These are phyloP conservation scores for Drosophila flavopinicola DNA, from an alignment of 2,888 invertebrate genomes.

Conservation along the genomic window DNA sequence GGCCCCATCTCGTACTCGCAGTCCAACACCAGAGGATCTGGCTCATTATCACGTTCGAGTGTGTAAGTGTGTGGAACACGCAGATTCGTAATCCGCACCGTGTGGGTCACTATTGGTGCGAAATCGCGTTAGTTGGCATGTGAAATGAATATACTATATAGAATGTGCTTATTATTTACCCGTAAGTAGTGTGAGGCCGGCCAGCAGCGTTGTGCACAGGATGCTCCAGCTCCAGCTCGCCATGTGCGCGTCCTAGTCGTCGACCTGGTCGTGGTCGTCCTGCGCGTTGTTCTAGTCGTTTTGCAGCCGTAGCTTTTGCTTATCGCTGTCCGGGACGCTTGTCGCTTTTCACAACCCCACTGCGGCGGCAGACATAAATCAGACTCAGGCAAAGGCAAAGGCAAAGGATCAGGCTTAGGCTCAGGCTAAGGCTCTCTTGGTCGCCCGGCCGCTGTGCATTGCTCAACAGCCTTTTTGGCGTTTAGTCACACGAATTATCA, in stretches of 20 bases:
- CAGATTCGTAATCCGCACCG: conserved; percentile 84
- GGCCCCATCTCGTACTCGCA: conserved; percentile 84
- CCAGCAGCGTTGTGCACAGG: conserved; percentile 75
- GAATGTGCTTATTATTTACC: conserved; percentile 56
- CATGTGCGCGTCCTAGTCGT: conserved; percentile 73
- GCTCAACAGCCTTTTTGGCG: conserved; percentile 62
- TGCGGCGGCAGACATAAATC: conserved; percentile 1
- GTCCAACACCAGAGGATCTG: conserved; percentile 83
- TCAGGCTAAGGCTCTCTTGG: conserved; percentile 23
- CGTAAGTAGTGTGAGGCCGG: conserved; percentile 81
- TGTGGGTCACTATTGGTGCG: conserved; percentile 75
- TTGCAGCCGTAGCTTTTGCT: conserved; percentile 47
- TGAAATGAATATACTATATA: too few relatives aligned
- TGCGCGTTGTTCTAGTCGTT: conserved; percentile 41
- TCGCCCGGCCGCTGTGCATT: conserved; percentile 39
- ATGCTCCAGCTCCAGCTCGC: conserved; percentile 79
- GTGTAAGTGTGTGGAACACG: conserved; percentile 84
- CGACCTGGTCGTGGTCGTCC: conserved; percentile 44
- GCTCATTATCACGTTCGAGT: conserved; percentile 82
- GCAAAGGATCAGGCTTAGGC: conserved; percentile 22
- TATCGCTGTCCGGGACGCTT: conserved; percentile 37
- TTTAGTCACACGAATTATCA: conserved; percentile 36
- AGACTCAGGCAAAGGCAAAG: conserved; percentile 9
- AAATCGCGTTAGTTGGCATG: not conserved
- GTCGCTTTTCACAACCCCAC: not conserved